Percentiles rank a stretch among this genome's conserved stretches.
Evolutionary conservation across 2,797 vertebrate genomes (phyloP).

Genomic region (Pseudochromis fuscus): DNA sequence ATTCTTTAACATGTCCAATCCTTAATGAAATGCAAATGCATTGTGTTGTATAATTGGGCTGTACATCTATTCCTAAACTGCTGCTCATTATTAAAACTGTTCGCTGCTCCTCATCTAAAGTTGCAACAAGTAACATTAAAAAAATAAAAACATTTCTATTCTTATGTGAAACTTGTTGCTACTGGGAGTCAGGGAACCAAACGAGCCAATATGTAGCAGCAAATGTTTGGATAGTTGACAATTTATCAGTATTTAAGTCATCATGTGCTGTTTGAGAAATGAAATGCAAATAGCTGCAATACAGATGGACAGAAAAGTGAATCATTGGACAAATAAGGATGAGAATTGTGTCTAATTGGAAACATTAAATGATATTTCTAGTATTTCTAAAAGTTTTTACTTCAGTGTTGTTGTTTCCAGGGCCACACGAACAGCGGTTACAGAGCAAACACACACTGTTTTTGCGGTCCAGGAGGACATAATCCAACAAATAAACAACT

Average conservation of each 20-base stretch:
- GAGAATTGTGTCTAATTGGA: too few species aligned
- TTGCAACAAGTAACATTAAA: background rate
- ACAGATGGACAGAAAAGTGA: background rate
- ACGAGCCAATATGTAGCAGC: background rate
- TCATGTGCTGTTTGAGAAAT: background rate
- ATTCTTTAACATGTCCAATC: background rate
- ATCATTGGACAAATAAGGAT: too few species aligned
- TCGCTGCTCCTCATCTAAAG: background rate
- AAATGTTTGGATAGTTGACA: background rate
- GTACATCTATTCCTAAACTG: background rate
- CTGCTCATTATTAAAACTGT: background rate
- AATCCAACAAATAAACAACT: too few species aligned
- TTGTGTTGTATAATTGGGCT: background rate
- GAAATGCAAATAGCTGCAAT: too few species aligned
- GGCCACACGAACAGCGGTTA: too few species aligned
- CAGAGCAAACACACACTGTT: too few species aligned
- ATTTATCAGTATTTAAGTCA: background rate
- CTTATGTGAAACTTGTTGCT: background rate
- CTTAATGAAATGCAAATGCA: background rate
- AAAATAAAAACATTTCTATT: background rate
- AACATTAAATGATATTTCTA: too few species aligned
- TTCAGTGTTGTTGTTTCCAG: too few species aligned
- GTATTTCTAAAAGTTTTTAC: too few species aligned
- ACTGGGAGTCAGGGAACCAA: background rate
- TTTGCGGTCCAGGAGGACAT: too few species aligned